Percentiles rank a stretch among this genome's conserved stretches.
Evolutionary conservation across 2,113 vertebrate species (phyloP).

Genomic region (Salvator merianae): DNA sequence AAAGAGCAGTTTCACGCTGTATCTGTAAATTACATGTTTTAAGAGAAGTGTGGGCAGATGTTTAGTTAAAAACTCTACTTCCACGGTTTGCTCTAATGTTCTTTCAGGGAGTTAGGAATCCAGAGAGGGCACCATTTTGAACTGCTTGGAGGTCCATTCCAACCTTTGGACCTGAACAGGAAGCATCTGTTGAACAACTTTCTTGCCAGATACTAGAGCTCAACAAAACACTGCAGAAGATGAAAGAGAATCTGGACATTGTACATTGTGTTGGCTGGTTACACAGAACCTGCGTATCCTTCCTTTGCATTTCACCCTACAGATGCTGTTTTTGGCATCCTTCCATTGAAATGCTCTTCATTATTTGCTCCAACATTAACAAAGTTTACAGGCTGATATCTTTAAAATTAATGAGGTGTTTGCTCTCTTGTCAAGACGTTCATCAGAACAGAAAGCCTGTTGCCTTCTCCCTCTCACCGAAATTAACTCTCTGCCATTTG

Average conservation of each 20-base stretch:
- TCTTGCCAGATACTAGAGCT: not conserved
- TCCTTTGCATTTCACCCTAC: slow-evolving; percentile 19
- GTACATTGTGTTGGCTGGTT: not conserved
- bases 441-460: slow-evolving; percentile 38
- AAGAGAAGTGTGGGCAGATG: too few species aligned
- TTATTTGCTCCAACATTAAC: slow-evolving; percentile 67
- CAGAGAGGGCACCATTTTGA: too few species aligned
- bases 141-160: too few species aligned
- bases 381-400: slow-evolving; percentile 70
- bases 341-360: slow-evolving; percentile 62
- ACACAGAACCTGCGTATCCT: not conserved
- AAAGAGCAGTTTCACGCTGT: not conserved
- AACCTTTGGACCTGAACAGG: too few species aligned
- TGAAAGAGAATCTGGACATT: not conserved
- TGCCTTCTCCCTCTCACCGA: not conserved
- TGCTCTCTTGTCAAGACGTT: slow-evolving; percentile 68
- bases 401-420: slow-evolving; percentile 79
- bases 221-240: slow-evolving; percentile 21
- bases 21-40: not conserved
- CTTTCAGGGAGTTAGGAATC: too few species aligned
- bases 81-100: too few species aligned
- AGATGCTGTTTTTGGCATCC: slow-evolving; percentile 36
- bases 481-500: not conserved
- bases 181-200: too few species aligned
- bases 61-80: too few species aligned